Evolutionary conservation across 2,888 invertebrate genomes (phyloP).

Genomic region (Orthonychiurus folsomi): DNA sequence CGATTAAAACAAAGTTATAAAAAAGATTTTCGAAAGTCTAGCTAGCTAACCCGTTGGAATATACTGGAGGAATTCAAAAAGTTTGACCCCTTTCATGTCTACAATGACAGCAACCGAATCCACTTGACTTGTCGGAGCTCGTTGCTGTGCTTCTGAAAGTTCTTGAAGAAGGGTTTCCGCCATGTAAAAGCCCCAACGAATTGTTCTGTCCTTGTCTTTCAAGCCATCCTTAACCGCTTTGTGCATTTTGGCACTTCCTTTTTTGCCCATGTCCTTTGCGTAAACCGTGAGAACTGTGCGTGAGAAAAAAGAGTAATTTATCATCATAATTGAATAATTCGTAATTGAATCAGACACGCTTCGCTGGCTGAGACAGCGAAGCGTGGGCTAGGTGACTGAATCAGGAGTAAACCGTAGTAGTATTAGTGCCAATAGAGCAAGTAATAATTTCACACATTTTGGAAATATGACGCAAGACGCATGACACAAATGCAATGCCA

Average conservation of each 20-base stretch:
- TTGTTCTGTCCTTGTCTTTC: background rate
- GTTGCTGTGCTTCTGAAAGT: background rate
- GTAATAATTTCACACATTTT: too few species aligned
- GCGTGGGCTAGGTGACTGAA: too few species aligned
- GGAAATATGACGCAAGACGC: too few species aligned
- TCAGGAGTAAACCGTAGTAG: too few species aligned
- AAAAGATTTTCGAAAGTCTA: too few species aligned
- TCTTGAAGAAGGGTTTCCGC: background rate
- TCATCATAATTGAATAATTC: too few species aligned
- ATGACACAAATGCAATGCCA: too few species aligned
- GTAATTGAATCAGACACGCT: too few species aligned
- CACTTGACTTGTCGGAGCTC: background rate
- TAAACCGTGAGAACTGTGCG: background rate
- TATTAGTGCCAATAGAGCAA: too few species aligned
- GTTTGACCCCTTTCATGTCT: background rate
- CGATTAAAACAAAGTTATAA: too few species aligned
- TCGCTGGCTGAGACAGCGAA: too few species aligned
- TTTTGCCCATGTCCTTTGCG: background rate
- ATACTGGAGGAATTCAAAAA: background rate
- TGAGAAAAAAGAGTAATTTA: too few species aligned
- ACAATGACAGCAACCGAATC: background rate
- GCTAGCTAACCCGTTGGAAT: background rate
- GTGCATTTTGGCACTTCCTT: background rate
- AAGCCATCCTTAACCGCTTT: background rate
- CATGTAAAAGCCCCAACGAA: background rate